Conservation (phyloP, 2,888 invertebrate species). For the Drosophila niveifrons region DNA sequence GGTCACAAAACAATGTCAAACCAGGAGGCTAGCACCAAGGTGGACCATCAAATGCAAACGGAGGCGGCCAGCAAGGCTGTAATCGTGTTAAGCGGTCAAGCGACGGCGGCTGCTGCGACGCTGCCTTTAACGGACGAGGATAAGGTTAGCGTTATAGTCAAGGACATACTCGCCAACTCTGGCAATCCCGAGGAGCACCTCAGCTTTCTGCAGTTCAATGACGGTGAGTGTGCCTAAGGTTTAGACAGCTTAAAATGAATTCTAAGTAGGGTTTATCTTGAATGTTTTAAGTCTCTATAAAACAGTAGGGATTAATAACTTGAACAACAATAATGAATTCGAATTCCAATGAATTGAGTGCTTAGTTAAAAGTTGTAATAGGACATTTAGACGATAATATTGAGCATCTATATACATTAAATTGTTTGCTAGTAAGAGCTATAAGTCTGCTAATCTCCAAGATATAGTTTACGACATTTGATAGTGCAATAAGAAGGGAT, state of each 20-base stretch:
- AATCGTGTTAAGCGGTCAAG: neutral
- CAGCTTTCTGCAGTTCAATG: slow-evolving; percentile 67
- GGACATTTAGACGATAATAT: too few relatives aligned
- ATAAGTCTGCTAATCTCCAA: too few relatives aligned
- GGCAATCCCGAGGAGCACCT: slow-evolving; percentile 66
- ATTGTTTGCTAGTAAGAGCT: too few relatives aligned
- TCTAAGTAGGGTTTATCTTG: too few relatives aligned
- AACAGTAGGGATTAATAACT: too few relatives aligned
- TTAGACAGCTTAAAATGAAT: neutral
- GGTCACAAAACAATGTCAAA: slow-evolving; percentile 54
- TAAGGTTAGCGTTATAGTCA: slow-evolving; percentile 72
- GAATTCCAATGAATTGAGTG: too few relatives aligned
- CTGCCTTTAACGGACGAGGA: slow-evolving; percentile 57
- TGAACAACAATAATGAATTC: too few relatives aligned
- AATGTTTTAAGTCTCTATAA: too few relatives aligned
- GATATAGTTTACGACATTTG: too few relatives aligned
- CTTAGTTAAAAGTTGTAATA: too few relatives aligned
- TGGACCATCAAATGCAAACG: slow-evolving; percentile 76
- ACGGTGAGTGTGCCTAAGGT: slow-evolving; percentile 50
- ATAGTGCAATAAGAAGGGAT: too few relatives aligned
- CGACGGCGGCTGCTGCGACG: neutral
- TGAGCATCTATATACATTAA: too few relatives aligned
- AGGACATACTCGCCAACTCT: slow-evolving; percentile 66
- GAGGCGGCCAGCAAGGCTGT: slow-evolving; percentile 41
- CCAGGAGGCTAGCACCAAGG: slow-evolving; percentile 49